phyloP scores from a whole-genome alignment of 2,888 invertebrate genomes.

The Maniola hyperantus region DNA sequence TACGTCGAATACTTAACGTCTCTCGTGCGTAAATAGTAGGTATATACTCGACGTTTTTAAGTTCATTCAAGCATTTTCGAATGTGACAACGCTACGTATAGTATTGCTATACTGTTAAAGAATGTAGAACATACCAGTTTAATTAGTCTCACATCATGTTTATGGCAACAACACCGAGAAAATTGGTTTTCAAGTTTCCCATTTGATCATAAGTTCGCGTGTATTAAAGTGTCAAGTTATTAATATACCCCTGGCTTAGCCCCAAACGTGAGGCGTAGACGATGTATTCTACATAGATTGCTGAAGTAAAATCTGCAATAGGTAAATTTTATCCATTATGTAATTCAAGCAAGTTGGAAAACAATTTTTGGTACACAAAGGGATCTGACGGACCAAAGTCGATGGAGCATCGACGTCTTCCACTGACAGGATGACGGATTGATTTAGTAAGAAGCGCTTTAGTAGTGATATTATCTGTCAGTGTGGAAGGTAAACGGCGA shows the following conservation, averaged over 20 bases:
- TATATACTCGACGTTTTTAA: neutral
- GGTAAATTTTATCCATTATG: slow-evolving; percentile 36
- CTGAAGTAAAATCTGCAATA: slow-evolving; percentile 22
- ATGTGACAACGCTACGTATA: neutral
- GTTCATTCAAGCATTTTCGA: neutral
- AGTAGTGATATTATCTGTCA: slow-evolving; percentile 45
- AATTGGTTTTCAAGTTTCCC: slow-evolving; percentile 27
- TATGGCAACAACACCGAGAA: slow-evolving; percentile 17
- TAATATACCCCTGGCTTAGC: slow-evolving; percentile 5
- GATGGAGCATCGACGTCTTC: slow-evolving; percentile 38
- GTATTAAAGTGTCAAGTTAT: slow-evolving; percentile 23
- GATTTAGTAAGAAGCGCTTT: slow-evolving; percentile 47
- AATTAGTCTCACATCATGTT: slow-evolving; percentile 17
- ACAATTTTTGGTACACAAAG: slow-evolving; percentile 27
- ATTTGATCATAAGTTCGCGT: slow-evolving; percentile 28
- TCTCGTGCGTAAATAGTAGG: neutral
- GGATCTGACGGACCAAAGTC: slow-evolving; percentile 24
- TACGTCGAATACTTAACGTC: slow-evolving; percentile 15
- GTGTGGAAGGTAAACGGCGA: slow-evolving; percentile 40
- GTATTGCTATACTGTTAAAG: neutral
- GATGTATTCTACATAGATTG: slow-evolving; percentile 11
- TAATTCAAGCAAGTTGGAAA: slow-evolving; percentile 28
- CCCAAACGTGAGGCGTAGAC: neutral
- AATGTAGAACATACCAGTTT: neutral
- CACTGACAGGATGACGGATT: slow-evolving; percentile 52